Conservation (phyloP, 2,113 vertebrate genomes). For the Conger conger region DNA sequence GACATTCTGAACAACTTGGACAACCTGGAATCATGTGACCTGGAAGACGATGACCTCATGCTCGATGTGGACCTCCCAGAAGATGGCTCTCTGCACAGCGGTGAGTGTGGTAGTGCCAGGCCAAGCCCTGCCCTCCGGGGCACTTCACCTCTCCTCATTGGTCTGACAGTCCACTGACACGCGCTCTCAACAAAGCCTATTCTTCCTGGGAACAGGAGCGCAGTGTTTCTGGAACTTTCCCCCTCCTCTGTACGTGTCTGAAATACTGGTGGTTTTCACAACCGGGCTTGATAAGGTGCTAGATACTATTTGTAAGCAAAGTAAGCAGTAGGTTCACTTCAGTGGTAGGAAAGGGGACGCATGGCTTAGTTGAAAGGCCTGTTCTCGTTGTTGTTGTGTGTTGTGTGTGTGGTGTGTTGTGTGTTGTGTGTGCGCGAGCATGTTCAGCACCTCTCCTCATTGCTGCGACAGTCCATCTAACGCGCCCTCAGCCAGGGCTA, state of each 20-base stretch:
- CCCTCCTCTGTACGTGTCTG: no score
- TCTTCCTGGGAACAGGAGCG: background rate
- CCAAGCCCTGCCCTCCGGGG: background rate
- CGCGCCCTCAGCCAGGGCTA: background rate
- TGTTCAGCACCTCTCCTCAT: background rate
- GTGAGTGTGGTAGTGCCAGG: constrained; percentile 48
- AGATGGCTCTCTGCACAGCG: constrained; percentile 74
- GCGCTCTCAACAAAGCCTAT: background rate
- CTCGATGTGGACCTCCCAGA: constrained; percentile 84
- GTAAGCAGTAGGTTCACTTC: no score
- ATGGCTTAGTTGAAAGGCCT: no score
- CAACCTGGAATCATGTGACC: constrained; percentile 84
- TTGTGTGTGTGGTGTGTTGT: no score
- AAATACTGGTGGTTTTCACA: no score
- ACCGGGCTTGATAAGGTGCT: no score
- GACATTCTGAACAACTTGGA: constrained; percentile 88
- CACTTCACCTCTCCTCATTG: background rate
- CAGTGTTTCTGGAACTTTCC: no score
- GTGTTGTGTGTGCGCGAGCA: no score
- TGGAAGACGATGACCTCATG: constrained; percentile 90
- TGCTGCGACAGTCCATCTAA: background rate
- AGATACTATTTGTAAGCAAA: no score
- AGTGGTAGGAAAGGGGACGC: no score
- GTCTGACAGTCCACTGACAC: background rate
- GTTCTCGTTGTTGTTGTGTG: no score